Base-by-base conservation (phyloP, 2,888 invertebrate genomes). In the Pristionchus fissidentatus region DNA sequence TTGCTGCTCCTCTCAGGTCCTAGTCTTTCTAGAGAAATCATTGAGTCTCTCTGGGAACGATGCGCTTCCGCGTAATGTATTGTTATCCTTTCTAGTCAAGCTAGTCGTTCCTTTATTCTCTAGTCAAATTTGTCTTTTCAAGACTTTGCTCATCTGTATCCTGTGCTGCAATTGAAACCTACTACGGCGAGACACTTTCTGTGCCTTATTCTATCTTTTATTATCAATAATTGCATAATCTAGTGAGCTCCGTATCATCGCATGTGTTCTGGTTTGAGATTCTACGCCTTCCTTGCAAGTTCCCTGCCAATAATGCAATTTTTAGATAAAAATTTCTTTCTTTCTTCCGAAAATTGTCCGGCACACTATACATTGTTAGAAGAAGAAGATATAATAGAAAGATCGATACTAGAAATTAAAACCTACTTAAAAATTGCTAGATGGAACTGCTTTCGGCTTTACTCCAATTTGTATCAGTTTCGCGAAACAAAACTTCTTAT, bases 291-390 rank as follows among this genome's bases (percentile, higher is more conserved):
- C 43, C n/a, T 32, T 35, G 10, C 13, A 62, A 13, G 10, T 41
- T n/a, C 41, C 70, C 70, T 70, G 70, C 70, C 70, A 70, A n/a
- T n/a, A n/a, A n/a, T 70, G 41, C 19, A 70, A 70, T n/a, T 70
- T 43, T 26, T 70, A 70, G 70, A 26, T 70, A 26, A 70, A n/a
- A n/a, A n/a, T n/a, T n/a, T n/a, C n/a, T n/a, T n/a, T n/a, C n/a
- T n/a, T n/a, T n/a, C n/a, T n/a, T n/a, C n/a, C n/a, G n/a, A n/a
- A n/a, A n/a, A n/a, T n/a, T n/a, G n/a, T n/a, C n/a, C n/a, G n/a
- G n/a, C n/a, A n/a, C n/a, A n/a, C n/a, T n/a, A n/a, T n/a, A n/a
- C n/a, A n/a, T n/a, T n/a, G n/a, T n/a, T n/a, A n/a, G n/a, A n/a
- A n/a, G n/a, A n/a, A n/a, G n/a, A n/a, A n/a, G n/a, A n/a, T n/a